These are phyloP conservation scores for Hippolais icterina DNA, from an alignment of 2,113 vertebrate genomes.

Conservation along the genomic window DNA sequence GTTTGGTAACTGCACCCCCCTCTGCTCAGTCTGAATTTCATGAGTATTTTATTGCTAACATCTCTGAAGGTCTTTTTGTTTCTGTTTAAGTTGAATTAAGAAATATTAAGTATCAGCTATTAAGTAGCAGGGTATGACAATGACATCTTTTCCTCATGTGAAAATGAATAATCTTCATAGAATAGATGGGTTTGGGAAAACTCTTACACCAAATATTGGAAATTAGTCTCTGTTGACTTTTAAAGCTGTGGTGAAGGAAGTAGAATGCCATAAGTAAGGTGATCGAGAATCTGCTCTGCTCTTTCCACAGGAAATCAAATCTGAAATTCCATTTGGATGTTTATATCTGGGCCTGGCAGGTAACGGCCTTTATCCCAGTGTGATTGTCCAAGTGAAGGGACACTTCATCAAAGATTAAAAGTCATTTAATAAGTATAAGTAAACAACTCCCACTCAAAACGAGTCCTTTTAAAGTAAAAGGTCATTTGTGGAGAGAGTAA, in stretches of 20 bases:
- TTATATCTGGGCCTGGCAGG: not conserved
- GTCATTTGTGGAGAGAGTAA: not conserved
- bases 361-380: not conserved
- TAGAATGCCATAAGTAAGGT: not conserved
- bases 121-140: not conserved
- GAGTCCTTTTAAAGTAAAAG: not conserved
- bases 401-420: not conserved
- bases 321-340: not conserved
- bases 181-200: not conserved
- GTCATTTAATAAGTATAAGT: not conserved
- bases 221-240: not conserved
- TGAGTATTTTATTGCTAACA: not conserved
- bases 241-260: not conserved
- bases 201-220: not conserved
- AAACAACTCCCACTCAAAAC: not conserved
- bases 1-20: not conserved
- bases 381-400: not conserved
- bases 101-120: not conserved
- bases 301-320: not conserved
- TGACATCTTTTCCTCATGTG: not conserved
- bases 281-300: not conserved
- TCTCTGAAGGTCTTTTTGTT: not conserved
- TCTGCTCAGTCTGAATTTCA: not conserved
- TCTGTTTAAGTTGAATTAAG: not conserved
- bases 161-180: not conserved